phyloP scores from a whole-genome alignment of 2,113 vertebrate species.

The Siphamia tubifer region DNA sequence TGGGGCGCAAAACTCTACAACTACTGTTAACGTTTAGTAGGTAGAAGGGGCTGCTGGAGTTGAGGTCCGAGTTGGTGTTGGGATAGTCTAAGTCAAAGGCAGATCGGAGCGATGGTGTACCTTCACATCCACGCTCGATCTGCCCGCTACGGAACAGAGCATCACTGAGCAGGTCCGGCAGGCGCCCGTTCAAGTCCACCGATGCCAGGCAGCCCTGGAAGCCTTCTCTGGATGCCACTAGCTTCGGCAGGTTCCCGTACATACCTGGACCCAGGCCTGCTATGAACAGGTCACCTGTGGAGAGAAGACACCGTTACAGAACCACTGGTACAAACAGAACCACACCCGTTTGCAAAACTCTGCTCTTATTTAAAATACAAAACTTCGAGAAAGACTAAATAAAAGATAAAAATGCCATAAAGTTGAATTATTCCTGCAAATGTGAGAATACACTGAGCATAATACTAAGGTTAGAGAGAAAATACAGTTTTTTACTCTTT shows the following conservation, averaged over 20 bases:
- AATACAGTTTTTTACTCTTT: too few relatives aligned
- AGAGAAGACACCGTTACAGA: background rate
- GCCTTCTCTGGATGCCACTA: constrained; percentile 95
- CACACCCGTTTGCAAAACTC: too few relatives aligned
- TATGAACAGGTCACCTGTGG: constrained; percentile 93
- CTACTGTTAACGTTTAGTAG: constrained; percentile 78
- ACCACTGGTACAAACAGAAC: too few relatives aligned
- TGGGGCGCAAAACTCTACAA: constrained; percentile 49
- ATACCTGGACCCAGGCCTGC: constrained; percentile 94
- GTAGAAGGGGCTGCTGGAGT: constrained; percentile 71
- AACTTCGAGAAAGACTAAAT: too few relatives aligned
- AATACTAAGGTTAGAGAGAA: too few relatives aligned
- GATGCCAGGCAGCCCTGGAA: constrained; percentile 98
- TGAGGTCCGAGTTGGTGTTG: constrained; percentile 55
- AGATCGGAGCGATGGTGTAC: constrained; percentile 80
- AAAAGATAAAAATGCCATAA: too few relatives aligned
- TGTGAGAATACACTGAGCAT: too few relatives aligned
- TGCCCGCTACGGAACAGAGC: constrained; percentile 95
- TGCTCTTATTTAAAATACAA: too few relatives aligned
- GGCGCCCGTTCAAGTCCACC: constrained; percentile 94
- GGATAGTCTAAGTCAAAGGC: constrained; percentile 57
- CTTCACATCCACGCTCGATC: constrained; percentile 99
- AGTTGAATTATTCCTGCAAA: too few relatives aligned
- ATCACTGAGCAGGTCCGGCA: constrained; percentile 94
- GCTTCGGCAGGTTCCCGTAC: constrained; percentile 93